Base-by-base conservation (phyloP, 2,888 invertebrate species). In the Tetramorium bicarinatum region DNA sequence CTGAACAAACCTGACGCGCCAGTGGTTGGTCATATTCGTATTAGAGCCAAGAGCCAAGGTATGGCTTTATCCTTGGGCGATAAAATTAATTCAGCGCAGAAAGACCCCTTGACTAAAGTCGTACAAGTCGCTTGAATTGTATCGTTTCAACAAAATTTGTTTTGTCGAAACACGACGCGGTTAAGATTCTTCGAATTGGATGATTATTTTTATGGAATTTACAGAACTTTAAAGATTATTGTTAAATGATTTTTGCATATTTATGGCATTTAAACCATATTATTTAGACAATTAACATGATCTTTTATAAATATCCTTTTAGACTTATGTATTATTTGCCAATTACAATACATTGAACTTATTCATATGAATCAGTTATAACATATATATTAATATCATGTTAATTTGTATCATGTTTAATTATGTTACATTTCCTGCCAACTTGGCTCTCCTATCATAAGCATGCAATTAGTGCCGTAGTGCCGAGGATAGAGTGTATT, bases 51-150 rank as follows among this genome's bases (percentile, higher is more conserved):
- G 96, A 99, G 99, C 94, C 99, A 99, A 97, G 99, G 99, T 85
- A 99, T 99, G 99, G 99, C 99, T 6, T 96, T 99, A 29, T 99
- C 99, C 93, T 96, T 99, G 92, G 99, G 99, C 61, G 99, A 99
- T 95, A 99, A 99, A 95, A 99, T 99, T 93, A 99, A 99, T 95
- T 96, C 97, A 95, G 98, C 98, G 91, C 98, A 99, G 95, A 99
- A 98, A 94, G 95, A 96, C 13, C 92, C 94, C 21, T 94, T 94
- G 69, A 93, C 87, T 81, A 95, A 95, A 92, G 92, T 95, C 62
- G 93, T 94, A 47, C 94, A 94, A 89, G 94, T 94, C 59, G 94
- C 94, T 87, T 94, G 86, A 93, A 77, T 13, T 34, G 8, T 18
- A 64, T 64, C 18, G 25, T 62, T 62, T 13, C n/a, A 29, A 38